Base-by-base conservation (phyloP, 2,888 invertebrate genomes). In the Cataglyphis altisquamis region DNA sequence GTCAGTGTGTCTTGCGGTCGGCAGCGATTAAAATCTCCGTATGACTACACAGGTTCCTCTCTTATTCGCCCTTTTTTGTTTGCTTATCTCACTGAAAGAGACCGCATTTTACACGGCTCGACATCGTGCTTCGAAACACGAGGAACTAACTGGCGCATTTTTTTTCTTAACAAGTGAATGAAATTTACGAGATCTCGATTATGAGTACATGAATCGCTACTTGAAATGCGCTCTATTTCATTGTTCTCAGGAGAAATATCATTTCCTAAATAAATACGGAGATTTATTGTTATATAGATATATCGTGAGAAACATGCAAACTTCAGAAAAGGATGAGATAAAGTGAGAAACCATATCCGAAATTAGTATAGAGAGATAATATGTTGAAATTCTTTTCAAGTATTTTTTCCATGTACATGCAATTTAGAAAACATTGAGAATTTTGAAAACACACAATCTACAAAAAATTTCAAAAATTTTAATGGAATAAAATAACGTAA, bases 1-100 rank as follows among this genome's bases (percentile, higher is more conserved):
- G 91, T 93, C 93, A 92, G 91, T 90, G 78, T 83, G 62, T 81
- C 75, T 80, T 86, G 80, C 74, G 82, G 72, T 85, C 87, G 87
- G 84, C 80, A 75, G 75, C 77, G 89, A 89, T 89, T 88, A 82
- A 84, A 88, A 89, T 89, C 89, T 88, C 45, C n/a, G 64, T 84
- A 83, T 78, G 84, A 85, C 88, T 89, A 82, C 66, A 84, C 85
- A 77, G 82, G 77, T 84, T 83, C 45, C 77, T 82, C 60, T 81
- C 66, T 63, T 75, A 57, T 63, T 72, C 66, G 52, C 60, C 18
- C 57, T 39, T 55, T 73, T 41, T 57, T 63, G 10, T 63, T 74
- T 52, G 64, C 25, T 64, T 32, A 64, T 9, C 52, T 75, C 39
- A 25, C 36, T 75, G 36, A 21, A 64, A 48, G 63, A 48, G 18